A percentile compares a stretch with the other conserved stretches of the same genome.
phyloP scores from a whole-genome alignment of 2,888 invertebrate genomes.

The Hoplodrina ambigua region DNA sequence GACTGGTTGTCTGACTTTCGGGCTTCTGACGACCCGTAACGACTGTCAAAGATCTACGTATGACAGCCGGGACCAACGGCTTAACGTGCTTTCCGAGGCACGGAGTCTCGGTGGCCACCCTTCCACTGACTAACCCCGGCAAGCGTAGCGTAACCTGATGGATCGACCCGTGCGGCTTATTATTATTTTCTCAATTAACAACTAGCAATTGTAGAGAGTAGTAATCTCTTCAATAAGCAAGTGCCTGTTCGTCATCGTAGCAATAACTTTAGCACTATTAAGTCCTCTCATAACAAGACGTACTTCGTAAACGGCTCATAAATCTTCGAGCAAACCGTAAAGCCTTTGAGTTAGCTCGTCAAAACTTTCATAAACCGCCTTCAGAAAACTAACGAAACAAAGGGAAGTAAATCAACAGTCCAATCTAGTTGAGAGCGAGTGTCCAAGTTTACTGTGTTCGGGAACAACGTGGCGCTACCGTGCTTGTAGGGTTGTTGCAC shows the following conservation, averaged over 20 bases:
- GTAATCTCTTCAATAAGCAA: neutral
- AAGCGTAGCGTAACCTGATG: no score
- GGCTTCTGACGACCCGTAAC: no score
- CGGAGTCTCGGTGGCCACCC: no score
- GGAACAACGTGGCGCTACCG: slow-evolving; percentile 22
- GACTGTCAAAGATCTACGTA: no score
- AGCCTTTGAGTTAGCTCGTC: slow-evolving; percentile 2
- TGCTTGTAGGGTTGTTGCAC: neutral
- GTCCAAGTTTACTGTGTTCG: slow-evolving; percentile 11
- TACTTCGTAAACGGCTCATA: neutral
- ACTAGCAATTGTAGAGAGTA: no score
- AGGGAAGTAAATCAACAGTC: slow-evolving; percentile 24
- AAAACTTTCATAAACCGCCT: slow-evolving; percentile 9
- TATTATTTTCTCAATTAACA: no score
- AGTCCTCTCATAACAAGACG: neutral
- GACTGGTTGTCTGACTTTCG: no score
- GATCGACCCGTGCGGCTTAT: no score
- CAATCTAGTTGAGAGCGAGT: slow-evolving; percentile 35
- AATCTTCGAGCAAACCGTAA: neutral
- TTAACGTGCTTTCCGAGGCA: no score
- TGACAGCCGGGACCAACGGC: no score
- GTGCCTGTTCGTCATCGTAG: neutral
- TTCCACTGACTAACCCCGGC: no score
- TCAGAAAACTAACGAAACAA: slow-evolving; percentile 34
- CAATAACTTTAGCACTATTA: neutral